Percentiles rank a stretch among this genome's conserved stretches.
These are phyloP conservation scores for Pemphigus obesinymphae DNA, from an alignment of 1,140 invertebrate genomes.

Conservation along the genomic window DNA sequence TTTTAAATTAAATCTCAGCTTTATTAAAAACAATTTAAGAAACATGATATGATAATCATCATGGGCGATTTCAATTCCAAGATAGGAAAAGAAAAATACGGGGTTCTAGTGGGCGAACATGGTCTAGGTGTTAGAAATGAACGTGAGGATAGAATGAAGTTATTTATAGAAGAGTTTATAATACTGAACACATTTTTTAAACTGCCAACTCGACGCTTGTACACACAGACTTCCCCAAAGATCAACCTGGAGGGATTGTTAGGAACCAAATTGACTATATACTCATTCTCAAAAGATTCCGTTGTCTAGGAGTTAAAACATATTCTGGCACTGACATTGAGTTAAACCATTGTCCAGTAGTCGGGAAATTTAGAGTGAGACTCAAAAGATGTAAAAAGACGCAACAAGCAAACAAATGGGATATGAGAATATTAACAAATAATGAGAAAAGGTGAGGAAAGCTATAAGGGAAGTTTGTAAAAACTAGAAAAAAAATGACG, in stretches of 20 bases:
- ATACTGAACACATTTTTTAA: constrained; percentile 45
- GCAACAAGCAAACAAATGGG: not conserved
- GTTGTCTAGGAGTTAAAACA: constrained; percentile 44
- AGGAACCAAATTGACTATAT: constrained; percentile 46
- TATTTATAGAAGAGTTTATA: constrained; percentile 48
- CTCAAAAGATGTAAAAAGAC: constrained; percentile 23
- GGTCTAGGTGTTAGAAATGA: constrained; percentile 48
- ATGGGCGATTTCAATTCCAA: constrained; percentile 48
- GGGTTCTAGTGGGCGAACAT: constrained; percentile 38
- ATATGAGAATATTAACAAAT: not conserved
- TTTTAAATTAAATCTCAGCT: not conserved
- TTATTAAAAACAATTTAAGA: constrained; percentile 17
- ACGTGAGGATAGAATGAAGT: constrained; percentile 46
- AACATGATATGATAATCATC: constrained; percentile 44
- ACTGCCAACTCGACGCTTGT: not conserved
- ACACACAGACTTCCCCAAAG: not conserved
- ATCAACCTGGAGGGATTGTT: not conserved
- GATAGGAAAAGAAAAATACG: constrained; percentile 44
- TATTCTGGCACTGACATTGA: constrained; percentile 43
- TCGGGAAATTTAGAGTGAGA: constrained; percentile 41
- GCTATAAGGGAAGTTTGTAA: too few species aligned
- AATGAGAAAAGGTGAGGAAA: too few species aligned
- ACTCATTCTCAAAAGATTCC: constrained; percentile 47
- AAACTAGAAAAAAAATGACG: constrained; percentile 43
- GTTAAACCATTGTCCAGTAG: constrained; percentile 49